A percentile compares a stretch with the other conserved stretches of the same genome.
These are phyloP conservation scores for Gopherus flavomarginatus DNA, from an alignment of 2,113 vertebrate genomes.

Conservation along the genomic window DNA sequence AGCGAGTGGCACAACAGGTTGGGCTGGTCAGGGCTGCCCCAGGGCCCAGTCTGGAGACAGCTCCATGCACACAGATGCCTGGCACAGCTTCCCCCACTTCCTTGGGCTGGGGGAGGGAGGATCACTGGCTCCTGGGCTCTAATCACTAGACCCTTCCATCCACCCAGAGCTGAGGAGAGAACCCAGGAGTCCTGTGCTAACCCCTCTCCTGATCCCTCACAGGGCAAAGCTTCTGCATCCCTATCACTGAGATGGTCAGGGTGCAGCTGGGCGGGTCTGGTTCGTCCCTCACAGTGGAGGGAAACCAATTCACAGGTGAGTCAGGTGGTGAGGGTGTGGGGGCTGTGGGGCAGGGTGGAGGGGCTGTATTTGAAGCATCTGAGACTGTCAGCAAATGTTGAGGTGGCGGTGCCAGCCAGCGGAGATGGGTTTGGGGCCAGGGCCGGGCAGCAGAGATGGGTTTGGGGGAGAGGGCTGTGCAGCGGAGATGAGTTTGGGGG, in stretches of 20 bases:
- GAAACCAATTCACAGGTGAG: slow-evolving; percentile 18
- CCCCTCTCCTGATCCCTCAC: background rate
- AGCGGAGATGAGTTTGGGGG: no score
- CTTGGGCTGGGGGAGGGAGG: background rate
- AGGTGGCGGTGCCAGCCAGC: no score
- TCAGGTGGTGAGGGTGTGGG: no score
- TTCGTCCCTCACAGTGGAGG: background rate
- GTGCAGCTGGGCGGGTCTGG: background rate
- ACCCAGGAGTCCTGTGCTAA: background rate
- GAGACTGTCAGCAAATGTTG: background rate
- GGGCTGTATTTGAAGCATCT: background rate
- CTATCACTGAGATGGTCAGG: background rate
- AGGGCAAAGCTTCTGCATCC: background rate
- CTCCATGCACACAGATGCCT: background rate
- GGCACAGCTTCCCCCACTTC: background rate
- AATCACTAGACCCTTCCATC: no score
- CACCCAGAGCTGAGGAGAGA: background rate
- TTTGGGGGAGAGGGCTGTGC: background rate
- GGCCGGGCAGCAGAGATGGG: no score
- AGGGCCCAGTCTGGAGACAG: background rate
- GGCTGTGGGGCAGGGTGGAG: background rate
- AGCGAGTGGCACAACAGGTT: background rate
- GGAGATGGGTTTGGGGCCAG: no score
- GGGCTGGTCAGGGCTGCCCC: background rate
- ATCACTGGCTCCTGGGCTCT: background rate